Evolutionary conservation across 2,113 vertebrate genomes (phyloP).

Genomic region (Todiramphus saurophagus): DNA sequence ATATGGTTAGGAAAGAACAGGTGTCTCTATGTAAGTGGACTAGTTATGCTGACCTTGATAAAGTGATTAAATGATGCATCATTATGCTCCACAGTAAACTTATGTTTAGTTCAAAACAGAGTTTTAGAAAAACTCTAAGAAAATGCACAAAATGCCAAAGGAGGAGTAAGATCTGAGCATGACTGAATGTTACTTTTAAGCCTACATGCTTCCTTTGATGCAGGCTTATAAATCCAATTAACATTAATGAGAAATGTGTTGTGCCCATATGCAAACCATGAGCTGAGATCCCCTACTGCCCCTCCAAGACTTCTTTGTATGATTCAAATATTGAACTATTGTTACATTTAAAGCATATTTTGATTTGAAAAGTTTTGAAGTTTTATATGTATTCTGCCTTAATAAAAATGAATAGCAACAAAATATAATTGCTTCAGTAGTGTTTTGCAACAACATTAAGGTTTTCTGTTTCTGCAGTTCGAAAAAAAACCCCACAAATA

Average conservation of each 20-base stretch:
- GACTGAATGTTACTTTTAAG: slow-evolving; percentile 17
- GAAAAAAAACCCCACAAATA: neutral
- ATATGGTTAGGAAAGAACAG: neutral
- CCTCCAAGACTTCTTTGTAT: neutral
- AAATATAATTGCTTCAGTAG: slow-evolving; percentile 62
- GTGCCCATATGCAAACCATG: neutral
- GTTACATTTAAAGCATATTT: neutral
- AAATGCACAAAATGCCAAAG: neutral
- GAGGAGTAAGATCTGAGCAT: neutral
- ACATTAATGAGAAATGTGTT: slow-evolving; percentile 39
- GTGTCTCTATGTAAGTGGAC: neutral
- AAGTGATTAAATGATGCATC: neutral
- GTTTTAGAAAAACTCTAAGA: neutral
- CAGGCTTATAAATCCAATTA: slow-evolving; percentile 40
- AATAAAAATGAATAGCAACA: slow-evolving; percentile 31
- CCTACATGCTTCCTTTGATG: slow-evolving; percentile 26
- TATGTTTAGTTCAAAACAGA: neutral
- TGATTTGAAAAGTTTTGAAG: neutral
- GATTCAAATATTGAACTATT: slow-evolving; percentile 2
- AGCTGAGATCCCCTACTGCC: neutral
- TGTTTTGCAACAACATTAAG: slow-evolving; percentile 46
- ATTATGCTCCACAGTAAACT: neutral
- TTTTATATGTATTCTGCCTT: neutral
- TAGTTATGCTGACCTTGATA: neutral
- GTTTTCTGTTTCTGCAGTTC: slow-evolving; percentile 50